These are phyloP conservation scores for Akabosia matsudoensis DNA, from an alignment of 1,140 invertebrate genomes.

Conservation along the genomic window DNA sequence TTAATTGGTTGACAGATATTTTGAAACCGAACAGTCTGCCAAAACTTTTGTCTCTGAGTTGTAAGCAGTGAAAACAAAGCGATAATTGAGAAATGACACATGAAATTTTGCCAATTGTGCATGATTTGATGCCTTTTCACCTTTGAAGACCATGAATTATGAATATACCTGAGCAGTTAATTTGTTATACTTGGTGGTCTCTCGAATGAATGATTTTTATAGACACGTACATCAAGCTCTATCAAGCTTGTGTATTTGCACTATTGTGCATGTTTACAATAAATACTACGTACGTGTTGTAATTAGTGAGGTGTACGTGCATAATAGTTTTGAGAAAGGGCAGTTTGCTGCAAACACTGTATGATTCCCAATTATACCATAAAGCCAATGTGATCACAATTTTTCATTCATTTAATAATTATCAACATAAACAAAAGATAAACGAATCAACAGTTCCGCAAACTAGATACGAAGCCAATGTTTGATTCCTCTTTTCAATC, in stretches of 20 bases:
- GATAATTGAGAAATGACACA: too few relatives aligned
- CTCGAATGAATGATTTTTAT: too few relatives aligned
- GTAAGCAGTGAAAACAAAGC: too few relatives aligned
- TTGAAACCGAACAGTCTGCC: too few relatives aligned
- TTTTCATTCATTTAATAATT: background rate
- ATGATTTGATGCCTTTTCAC: too few relatives aligned
- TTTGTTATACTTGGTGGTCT: too few relatives aligned
- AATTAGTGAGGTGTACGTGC: background rate
- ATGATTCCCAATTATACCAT: background rate
- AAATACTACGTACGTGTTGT: background rate
- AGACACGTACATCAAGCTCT: background rate
- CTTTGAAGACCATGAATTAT: too few relatives aligned
- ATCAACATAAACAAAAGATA: background rate
- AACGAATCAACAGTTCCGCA: background rate
- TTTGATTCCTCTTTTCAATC: too few relatives aligned
- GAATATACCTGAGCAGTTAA: too few relatives aligned
- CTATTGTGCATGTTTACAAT: background rate
- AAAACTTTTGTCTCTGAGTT: too few relatives aligned
- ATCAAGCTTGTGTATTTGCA: background rate
- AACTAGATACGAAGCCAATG: background rate
- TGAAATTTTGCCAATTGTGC: too few relatives aligned
- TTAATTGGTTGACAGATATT: too few relatives aligned
- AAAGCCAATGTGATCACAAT: background rate
- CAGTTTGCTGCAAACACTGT: background rate
- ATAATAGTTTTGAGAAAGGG: background rate